phyloP scores from a whole-genome alignment of 2,797 vertebrate genomes.

The Babyrousa celebensis region DNA sequence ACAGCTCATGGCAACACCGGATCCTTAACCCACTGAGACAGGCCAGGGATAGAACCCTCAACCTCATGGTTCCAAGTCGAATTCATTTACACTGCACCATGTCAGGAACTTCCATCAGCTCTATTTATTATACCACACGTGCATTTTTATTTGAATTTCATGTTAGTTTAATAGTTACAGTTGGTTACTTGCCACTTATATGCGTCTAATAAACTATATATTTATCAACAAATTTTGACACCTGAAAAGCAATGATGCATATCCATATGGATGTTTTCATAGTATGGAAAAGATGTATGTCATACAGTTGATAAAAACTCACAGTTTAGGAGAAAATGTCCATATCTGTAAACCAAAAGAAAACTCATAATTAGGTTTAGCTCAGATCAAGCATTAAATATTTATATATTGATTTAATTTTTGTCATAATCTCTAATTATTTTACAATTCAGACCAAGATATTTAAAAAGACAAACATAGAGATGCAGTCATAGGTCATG shows the following conservation, averaged over 20 bases:
- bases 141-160: constrained; percentile 45
- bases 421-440: constrained; percentile 16
- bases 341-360: constrained; percentile 70
- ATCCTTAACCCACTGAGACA: too few species aligned
- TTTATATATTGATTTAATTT: constrained; percentile 60
- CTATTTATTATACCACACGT: constrained; percentile 45
- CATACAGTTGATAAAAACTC: constrained; percentile 72
- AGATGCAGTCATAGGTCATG: not conserved
- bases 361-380: constrained; percentile 70
- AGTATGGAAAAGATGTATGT: constrained; percentile 75
- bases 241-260: constrained; percentile 75
- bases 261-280: constrained; percentile 78
- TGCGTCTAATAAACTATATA: constrained; percentile 64
- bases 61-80: too few species aligned
- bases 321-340: constrained; percentile 58
- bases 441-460: constrained; percentile 26
- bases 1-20: too few species aligned
- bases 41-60: too few species aligned
- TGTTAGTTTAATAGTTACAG: constrained; percentile 56
- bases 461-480: constrained; percentile 38
- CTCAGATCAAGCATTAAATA: constrained; percentile 60
- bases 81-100: too few species aligned
- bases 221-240: constrained; percentile 82
- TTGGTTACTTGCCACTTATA: constrained; percentile 69
- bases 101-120: not conserved